Evolutionary conservation across 2,113 vertebrate genomes (phyloP), one percentile per base, ranked within the genome.

Genomic region (Chlorodrepanis virens): DNA sequence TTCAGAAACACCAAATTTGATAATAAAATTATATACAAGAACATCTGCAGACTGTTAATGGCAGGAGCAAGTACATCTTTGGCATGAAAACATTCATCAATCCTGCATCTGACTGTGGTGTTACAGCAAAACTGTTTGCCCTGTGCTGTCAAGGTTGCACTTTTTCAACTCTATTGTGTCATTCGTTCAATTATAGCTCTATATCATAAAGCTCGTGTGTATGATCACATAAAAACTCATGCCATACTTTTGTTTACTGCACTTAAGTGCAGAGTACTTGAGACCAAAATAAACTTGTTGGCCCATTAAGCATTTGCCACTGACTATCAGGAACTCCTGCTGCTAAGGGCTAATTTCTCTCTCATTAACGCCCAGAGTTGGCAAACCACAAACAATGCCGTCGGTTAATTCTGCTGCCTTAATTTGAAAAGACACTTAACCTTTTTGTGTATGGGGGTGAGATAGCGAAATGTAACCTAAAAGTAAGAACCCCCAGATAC

Each of bases 271-370:
- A 84, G 65, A 84, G 65, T 91, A 90, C 93, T 96, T 96, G 94
- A 91, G 81, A 95, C 76, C 52, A 84, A 97, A 97, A 96, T 96
- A 88, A 96, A 97, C 93, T 96, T 96, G 65, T 93, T 97, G 96
- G 95, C 94, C 96, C 84, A 84, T 96, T 94, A 96, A 88, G 63
- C 86, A 82, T 96, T 96, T 97, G 96, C 89, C 92, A 96, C 92
- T 71, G 94, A 94, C 69, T 96, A 91, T 90, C 79, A 78, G 44
- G 94, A 96, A 79, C 95, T 96, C 97, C 97, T 96, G 96, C 95
- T 96, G 97, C 84, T 97, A 97, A 94, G 94, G 85, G 96, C 87
- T 97, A 97, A 97, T 97, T 96, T 96, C 95, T 92, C 90, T 96
- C 93, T 96, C 97, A 96, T 97, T 97, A 97, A 96, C 44, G 16